These are phyloP conservation scores for Labeo catla DNA, from an alignment of 2,113 vertebrate genomes.

Conservation along the genomic window DNA sequence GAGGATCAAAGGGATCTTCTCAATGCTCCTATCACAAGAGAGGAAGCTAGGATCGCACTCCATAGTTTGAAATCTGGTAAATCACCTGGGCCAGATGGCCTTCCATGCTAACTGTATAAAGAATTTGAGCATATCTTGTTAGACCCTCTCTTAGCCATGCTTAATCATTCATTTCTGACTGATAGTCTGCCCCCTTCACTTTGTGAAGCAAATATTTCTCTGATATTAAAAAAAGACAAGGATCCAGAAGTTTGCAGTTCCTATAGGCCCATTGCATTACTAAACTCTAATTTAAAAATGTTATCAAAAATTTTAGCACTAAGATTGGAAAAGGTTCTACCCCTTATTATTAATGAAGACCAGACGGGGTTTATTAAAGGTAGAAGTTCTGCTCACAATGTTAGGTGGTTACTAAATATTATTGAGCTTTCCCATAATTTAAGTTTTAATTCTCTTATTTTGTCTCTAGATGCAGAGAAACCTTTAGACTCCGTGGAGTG, in stretches of 20 bases:
- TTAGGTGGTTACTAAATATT: not conserved
- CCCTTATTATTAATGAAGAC: not conserved
- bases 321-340: not conserved
- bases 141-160: not conserved
- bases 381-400: not conserved
- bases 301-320: not conserved
- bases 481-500: not conserved
- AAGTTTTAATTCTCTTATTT: not conserved
- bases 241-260: too few relatives aligned
- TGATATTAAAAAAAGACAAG: not conserved
- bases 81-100: too few relatives aligned
- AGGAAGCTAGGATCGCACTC: too few relatives aligned
- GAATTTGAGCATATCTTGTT: too few relatives aligned
- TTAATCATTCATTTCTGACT: not conserved
- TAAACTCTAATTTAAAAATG: too few relatives aligned
- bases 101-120: too few relatives aligned
- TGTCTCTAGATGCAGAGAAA: not conserved
- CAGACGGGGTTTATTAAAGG: not conserved
- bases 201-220: not conserved
- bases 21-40: too few relatives aligned
- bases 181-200: not conserved
- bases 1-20: too few relatives aligned
- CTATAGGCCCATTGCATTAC: too few relatives aligned
- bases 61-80: too few relatives aligned
- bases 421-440: not conserved